These are phyloP conservation scores for Lerema accius DNA, from an alignment of 1,140 invertebrate genomes.

Conservation along the genomic window DNA sequence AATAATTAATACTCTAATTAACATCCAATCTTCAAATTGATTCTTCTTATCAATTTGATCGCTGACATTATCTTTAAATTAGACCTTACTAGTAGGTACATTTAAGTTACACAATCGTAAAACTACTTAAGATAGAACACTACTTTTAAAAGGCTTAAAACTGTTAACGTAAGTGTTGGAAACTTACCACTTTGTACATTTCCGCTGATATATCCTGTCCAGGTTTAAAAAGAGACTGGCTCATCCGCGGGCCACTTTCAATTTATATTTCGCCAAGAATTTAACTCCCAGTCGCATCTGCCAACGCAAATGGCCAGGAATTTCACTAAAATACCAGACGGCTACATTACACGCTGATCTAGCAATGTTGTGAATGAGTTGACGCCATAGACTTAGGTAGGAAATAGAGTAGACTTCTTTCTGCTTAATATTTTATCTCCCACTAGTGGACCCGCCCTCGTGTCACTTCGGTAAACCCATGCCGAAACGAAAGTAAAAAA, in stretches of 20 bases:
- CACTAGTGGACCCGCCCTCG: too few species aligned
- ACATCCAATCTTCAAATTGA: too few species aligned
- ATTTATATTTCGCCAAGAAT: slow-evolving; percentile 30
- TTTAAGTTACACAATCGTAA: background rate
- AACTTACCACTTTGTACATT: slow-evolving; percentile 21
- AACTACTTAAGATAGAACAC: background rate
- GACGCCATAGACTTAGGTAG: background rate
- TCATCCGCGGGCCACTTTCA: slow-evolving; percentile 6
- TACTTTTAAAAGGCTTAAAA: background rate
- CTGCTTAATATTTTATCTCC: too few species aligned
- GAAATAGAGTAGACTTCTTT: background rate
- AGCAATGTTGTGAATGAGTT: slow-evolving; percentile 29
- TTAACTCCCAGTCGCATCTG: slow-evolving; percentile 22
- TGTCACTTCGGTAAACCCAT: too few species aligned
- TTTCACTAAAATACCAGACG: slow-evolving; percentile 35
- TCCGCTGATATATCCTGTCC: slow-evolving; percentile 16
- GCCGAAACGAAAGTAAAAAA: too few species aligned
- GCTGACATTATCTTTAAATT: too few species aligned
- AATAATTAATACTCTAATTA: too few species aligned
- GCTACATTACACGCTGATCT: slow-evolving; percentile 28
- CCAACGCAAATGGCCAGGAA: slow-evolving; percentile 40
- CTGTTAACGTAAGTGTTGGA: background rate
- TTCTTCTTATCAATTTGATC: too few species aligned
- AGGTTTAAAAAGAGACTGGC: slow-evolving; percentile 6
- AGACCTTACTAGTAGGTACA: too few species aligned